These are phyloP conservation scores for Melanotaenia nigrans DNA, from an alignment of 2,797 vertebrate genomes.

Conservation along the genomic window DNA sequence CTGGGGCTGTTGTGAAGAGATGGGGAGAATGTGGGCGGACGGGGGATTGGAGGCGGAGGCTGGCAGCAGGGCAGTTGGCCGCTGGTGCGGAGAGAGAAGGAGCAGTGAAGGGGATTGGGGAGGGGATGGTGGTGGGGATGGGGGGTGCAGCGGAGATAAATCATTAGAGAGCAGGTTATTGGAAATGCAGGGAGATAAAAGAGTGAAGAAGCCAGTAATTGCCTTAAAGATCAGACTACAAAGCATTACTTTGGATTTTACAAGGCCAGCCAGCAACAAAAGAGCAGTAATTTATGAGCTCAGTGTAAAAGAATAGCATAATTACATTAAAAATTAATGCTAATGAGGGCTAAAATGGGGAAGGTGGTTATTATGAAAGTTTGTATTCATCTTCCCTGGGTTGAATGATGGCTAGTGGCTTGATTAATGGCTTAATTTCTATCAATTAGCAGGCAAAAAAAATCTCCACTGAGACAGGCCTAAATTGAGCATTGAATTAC, in stretches of 20 bases:
- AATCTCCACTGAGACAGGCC: slow-evolving; percentile 94
- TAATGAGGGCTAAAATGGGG: slow-evolving; percentile 99
- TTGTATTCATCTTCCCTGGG: slow-evolving; percentile 99
- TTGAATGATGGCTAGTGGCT: slow-evolving; percentile 99
- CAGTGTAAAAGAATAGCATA: slow-evolving; percentile 99
- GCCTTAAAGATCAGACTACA: slow-evolving; percentile 99
- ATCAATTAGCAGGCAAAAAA: slow-evolving; percentile 97
- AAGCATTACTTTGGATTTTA: slow-evolving; percentile 99
- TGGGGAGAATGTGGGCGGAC: slow-evolving; percentile 74
- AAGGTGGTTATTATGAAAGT: slow-evolving; percentile 99
- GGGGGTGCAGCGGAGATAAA: slow-evolving; percentile 80
- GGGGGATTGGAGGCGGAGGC: slow-evolving; percentile 68
- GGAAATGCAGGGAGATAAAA: slow-evolving; percentile 90
- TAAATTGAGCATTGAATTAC: slow-evolving; percentile 99
- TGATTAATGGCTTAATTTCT: slow-evolving; percentile 99
- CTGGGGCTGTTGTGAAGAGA: slow-evolving; percentile 60
- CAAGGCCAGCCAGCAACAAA: slow-evolving; percentile 99
- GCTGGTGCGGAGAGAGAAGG: slow-evolving; percentile 67
- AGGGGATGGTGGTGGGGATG: slow-evolving; percentile 21
- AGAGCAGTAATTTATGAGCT: slow-evolving; percentile 99
- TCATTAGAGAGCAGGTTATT: slow-evolving; percentile 92
- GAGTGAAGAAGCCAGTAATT: slow-evolving; percentile 97
- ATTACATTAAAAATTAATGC: slow-evolving; percentile 99
- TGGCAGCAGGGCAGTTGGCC: slow-evolving; percentile 72
- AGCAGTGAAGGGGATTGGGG: slow-evolving; percentile 45